Conservation (phyloP, 2,113 vertebrate genomes). For the Siniperca chuatsi region DNA sequence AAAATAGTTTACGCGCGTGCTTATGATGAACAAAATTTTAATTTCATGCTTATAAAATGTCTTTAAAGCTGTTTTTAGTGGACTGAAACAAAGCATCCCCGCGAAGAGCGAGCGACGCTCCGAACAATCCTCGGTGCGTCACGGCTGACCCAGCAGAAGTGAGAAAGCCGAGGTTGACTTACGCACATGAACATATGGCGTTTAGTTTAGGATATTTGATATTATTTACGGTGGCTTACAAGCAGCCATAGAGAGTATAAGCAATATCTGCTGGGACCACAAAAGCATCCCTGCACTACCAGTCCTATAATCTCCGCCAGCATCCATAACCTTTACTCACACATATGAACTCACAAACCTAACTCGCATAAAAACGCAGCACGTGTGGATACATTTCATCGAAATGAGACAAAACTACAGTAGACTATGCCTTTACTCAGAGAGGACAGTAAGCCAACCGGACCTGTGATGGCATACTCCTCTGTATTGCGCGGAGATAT, state of each 20-base stretch:
- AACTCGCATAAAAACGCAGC: background rate
- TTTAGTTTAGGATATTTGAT: background rate
- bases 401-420: background rate
- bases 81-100: slow-evolving; percentile 58
- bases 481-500: slow-evolving; percentile 20
- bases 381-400: background rate
- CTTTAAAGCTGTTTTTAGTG: background rate
- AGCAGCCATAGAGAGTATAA: background rate
- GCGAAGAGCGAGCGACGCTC: slow-evolving; percentile 31
- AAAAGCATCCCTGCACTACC: slow-evolving; percentile 37
- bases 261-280: background rate
- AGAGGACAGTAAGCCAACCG: background rate
- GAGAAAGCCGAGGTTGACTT: slow-evolving; percentile 16
- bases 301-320: slow-evolving; percentile 21
- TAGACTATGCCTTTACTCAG: background rate
- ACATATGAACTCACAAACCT: background rate
- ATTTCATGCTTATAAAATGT: background rate
- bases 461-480: background rate
- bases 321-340: slow-evolving; percentile 34
- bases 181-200: background rate
- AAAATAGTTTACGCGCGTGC: background rate
- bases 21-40: accelerated
- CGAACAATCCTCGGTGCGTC: slow-evolving; percentile 57
- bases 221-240: background rate
- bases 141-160: slow-evolving; percentile 44